Evolutionary conservation across 2,888 invertebrate species (phyloP), one percentile per base, ranked within the genome.

Genomic region (Arenicola marina): DNA sequence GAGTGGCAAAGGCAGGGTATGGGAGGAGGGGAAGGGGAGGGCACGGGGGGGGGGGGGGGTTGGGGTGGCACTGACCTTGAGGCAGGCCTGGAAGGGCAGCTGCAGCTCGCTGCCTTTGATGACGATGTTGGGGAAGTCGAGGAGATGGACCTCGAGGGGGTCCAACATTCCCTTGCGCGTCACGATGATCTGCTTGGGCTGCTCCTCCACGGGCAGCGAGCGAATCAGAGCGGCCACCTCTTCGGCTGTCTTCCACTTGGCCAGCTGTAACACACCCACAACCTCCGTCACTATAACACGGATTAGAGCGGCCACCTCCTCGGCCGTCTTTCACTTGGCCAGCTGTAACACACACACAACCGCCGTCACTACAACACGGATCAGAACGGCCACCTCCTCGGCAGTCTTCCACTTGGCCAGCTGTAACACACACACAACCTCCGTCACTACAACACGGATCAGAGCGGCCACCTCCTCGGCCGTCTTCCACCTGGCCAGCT

Each of bases 401-500:
- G 99, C 99, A 0, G 99, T 99, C 86, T 99, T 99, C 99, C 99
- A 99, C 85, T 99, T 99, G 7, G 99, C 99, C 84, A 99, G 87
- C 88, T 91, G 80, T 55, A 75, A 56, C 29, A n/a, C n/a, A n/a
- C n/a, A n/a, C n/a, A n/a, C n/a, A n/a, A n/a, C n/a, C n/a, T n/a
- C n/a, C n/a, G n/a, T n/a, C n/a, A n/a, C n/a, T n/a, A n/a, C n/a
- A n/a, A n/a, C n/a, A n/a, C 99, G 90, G 89, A 99, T 99, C 76
- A 99, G 86, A 33, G 99, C 99, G 1, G 99, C 99, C 21, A 99
- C 99, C 91, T 99, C 99, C 87, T 99, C 99, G 57, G 99, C 99
- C 0, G 99, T 99, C 86, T 99, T 99, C 99, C 99, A 99, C 85
- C 99, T 99, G 7, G 99, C 99, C n/a, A n/a, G n/a, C n/a, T n/a